These are phyloP conservation scores for Geotria australis DNA, from an alignment of 2,797 vertebrate species.

Conservation along the genomic window DNA sequence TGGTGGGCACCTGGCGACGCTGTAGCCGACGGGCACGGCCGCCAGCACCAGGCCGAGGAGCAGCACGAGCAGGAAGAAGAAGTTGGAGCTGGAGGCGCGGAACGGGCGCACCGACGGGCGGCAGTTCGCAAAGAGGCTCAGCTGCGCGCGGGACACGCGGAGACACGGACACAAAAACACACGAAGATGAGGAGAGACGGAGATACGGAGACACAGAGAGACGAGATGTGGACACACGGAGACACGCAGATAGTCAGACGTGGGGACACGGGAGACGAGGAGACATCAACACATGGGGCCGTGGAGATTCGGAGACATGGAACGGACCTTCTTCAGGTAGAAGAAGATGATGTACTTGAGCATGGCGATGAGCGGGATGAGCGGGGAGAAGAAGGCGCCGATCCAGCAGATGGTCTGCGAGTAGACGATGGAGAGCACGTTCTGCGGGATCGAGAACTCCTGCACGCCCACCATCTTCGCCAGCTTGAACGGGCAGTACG, in stretches of 20 bases:
- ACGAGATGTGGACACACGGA: background rate
- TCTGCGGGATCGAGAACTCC: constrained; percentile 35
- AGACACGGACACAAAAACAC: no score
- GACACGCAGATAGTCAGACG: background rate
- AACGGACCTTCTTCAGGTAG: constrained; percentile 37
- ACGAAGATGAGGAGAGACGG: background rate
- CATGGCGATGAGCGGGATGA: constrained; percentile 41
- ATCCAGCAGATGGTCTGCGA: constrained; percentile 52
- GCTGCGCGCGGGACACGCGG: constrained; percentile 7
- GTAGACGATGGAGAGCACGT: constrained; percentile 41
- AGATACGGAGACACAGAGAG: background rate
- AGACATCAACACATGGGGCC: background rate
- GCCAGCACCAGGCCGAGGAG: constrained; percentile 29
- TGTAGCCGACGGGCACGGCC: constrained; percentile 25
- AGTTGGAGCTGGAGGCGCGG: constrained; percentile 31
- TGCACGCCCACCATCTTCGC: constrained; percentile 20
- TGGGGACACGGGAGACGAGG: background rate
- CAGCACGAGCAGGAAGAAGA: constrained; percentile 41
- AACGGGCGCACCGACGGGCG: constrained; percentile 35
- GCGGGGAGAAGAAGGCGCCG: constrained; percentile 45
- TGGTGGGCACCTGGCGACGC: constrained; percentile 6
- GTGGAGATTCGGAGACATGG: background rate
- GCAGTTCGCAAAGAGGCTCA: constrained; percentile 34
- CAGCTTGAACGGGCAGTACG: constrained; percentile 20
- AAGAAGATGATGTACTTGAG: constrained; percentile 40